Evolutionary conservation across 1,140 invertebrate species (phyloP).

Genomic region (Colletes latitarsis): DNA sequence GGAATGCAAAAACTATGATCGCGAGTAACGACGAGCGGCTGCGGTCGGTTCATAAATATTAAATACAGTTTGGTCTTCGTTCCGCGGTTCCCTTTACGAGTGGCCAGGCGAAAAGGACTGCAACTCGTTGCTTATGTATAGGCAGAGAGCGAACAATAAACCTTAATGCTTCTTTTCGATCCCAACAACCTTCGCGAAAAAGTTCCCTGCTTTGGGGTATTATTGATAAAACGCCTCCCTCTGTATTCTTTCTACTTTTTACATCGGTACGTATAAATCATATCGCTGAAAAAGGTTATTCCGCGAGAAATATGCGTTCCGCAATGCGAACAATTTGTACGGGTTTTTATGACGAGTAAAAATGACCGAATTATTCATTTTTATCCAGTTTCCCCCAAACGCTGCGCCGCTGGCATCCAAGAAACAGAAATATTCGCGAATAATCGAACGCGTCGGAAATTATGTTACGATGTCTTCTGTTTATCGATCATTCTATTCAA

Average conservation of each 20-base stretch:
- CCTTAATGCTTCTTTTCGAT: neutral
- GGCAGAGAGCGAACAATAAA: conserved; percentile 24
- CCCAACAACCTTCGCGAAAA: neutral
- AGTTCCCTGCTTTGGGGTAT: neutral
- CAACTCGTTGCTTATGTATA: conserved; percentile 24
- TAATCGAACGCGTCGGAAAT: too few species aligned
- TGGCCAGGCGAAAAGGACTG: conserved; percentile 5
- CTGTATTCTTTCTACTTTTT: neutral
- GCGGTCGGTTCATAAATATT: neutral
- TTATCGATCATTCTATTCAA: too few species aligned
- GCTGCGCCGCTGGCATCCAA: too few species aligned
- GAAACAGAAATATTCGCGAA: too few species aligned
- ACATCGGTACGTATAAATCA: neutral
- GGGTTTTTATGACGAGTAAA: too few species aligned
- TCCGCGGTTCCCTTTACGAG: neutral
- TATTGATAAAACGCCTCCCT: neutral
- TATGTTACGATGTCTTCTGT: too few species aligned
- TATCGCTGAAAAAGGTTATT: too few species aligned
- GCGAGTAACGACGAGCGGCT: neutral
- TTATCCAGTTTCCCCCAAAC: too few species aligned
- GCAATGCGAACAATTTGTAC: too few species aligned
- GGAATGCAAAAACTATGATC: neutral
- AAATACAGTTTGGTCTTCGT: neutral
- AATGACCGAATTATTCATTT: too few species aligned
- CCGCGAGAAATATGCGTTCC: too few species aligned